These are phyloP conservation scores for Stenichneumon culpator DNA, from an alignment of 2,888 invertebrate species.

Conservation along the genomic window DNA sequence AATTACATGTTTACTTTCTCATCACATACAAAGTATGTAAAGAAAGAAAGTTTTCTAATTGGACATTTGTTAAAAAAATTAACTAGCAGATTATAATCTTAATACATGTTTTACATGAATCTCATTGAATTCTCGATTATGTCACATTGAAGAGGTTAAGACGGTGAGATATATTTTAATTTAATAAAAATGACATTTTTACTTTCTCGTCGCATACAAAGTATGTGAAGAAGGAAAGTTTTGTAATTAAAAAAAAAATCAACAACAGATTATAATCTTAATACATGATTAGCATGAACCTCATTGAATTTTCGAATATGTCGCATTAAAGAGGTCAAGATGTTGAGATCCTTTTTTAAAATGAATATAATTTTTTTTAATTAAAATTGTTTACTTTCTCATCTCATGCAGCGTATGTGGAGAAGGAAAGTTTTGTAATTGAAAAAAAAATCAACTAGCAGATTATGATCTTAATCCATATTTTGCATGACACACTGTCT, in stretches of 20 bases:
- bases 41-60: not conserved
- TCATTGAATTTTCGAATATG: not conserved
- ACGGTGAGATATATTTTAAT: not conserved
- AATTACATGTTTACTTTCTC: too few relatives aligned
- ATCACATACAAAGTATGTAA: too few relatives aligned
- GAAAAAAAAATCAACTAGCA: not conserved
- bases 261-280: too few relatives aligned
- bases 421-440: not conserved
- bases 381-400: not conserved
- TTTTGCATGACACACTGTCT: not conserved
- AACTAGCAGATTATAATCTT: too few relatives aligned
- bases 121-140: not conserved
- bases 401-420: not conserved
- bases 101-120: not conserved
- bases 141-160: not conserved
- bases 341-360: not conserved
- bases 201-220: too few relatives aligned
- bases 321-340: not conserved
- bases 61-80: not conserved
- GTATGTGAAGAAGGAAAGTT: not conserved
- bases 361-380: not conserved
- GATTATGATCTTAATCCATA: not conserved
- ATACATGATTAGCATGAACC: not conserved
- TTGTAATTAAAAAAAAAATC: not conserved
- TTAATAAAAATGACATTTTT: not conserved